A percentile compares a stretch with the other conserved stretches of the same genome.
Evolutionary conservation across 2,797 vertebrate species (phyloP).

Genomic region (Eidolon dupreanum): DNA sequence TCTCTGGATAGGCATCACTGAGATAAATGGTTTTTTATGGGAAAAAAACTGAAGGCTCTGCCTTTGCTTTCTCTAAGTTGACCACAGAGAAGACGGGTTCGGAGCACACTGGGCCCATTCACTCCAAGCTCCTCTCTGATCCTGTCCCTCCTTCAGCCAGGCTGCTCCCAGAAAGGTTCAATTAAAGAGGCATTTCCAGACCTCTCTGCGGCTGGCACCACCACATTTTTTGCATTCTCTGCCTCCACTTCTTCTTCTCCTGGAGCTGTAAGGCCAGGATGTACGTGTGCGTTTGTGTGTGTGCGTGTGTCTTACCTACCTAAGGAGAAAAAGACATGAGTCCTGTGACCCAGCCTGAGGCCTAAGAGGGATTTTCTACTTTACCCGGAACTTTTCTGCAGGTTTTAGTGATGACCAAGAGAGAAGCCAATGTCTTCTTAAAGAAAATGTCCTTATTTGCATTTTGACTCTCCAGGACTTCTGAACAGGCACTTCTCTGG

Average conservation of each 20-base stretch:
- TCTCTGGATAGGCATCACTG: neutral
- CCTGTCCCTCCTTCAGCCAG: neutral
- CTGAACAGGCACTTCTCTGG: neutral
- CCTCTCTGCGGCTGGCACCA: slow-evolving; percentile 66
- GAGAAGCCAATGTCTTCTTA: neutral
- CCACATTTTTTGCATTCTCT: slow-evolving; percentile 77
- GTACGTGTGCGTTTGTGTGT: neutral
- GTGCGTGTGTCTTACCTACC: slow-evolving; percentile 8
- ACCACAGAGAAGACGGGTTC: neutral
- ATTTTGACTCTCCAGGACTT: neutral
- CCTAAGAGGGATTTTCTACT: neutral
- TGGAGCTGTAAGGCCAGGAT: neutral
- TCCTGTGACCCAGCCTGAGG: neutral
- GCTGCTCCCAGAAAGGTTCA: slow-evolving; percentile 43
- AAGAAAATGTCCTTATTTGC: neutral
- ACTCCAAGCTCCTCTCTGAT: neutral
- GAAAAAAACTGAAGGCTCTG: neutral
- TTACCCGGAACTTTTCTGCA: neutral
- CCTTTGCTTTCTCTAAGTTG: neutral
- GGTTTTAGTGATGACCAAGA: neutral
- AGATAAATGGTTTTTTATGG: neutral
- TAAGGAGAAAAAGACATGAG: neutral
- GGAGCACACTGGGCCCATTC: neutral
- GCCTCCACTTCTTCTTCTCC: neutral
- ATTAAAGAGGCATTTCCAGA: slow-evolving; percentile 66